phyloP scores from a whole-genome alignment of 2,888 invertebrate genomes.

The Drosophila dives region DNA sequence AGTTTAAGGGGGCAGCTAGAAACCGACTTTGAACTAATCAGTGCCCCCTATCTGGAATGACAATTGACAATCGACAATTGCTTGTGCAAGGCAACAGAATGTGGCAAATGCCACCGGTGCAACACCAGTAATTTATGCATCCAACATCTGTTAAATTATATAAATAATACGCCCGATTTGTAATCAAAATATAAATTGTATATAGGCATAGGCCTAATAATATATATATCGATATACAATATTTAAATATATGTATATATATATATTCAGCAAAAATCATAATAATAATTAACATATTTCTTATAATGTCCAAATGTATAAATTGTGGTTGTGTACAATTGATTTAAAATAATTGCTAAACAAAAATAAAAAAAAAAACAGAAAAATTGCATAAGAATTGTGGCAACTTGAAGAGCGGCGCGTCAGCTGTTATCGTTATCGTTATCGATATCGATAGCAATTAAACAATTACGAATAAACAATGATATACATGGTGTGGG shows the following conservation, averaged over 20 bases:
- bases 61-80: not conserved
- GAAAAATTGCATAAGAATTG: conserved; percentile 1
- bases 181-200: conserved; percentile 20
- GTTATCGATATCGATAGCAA: not conserved
- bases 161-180: conserved; percentile 8
- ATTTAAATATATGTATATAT: conserved; percentile 8
- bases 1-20: conserved; percentile 5
- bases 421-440: conserved; percentile 2
- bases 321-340: conserved; percentile 13
- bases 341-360: conserved; percentile 36
- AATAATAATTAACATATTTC: conserved; percentile 22
- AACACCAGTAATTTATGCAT: not conserved
- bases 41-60: not conserved
- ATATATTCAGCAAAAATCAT: conserved; percentile 16
- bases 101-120: not conserved
- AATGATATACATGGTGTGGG: not conserved
- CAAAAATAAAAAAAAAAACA: conserved; percentile 9
- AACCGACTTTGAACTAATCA: conserved; percentile 18
- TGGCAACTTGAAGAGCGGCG: not conserved
- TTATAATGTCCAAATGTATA: conserved; percentile 21
- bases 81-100: not conserved
- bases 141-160: conserved; percentile 1
- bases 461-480: not conserved
- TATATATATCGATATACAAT: conserved; percentile 10
- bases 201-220: conserved; percentile 9